phyloP scores from a whole-genome alignment of 2,113 vertebrate species.

The Tetraodon nigroviridis region DNA sequence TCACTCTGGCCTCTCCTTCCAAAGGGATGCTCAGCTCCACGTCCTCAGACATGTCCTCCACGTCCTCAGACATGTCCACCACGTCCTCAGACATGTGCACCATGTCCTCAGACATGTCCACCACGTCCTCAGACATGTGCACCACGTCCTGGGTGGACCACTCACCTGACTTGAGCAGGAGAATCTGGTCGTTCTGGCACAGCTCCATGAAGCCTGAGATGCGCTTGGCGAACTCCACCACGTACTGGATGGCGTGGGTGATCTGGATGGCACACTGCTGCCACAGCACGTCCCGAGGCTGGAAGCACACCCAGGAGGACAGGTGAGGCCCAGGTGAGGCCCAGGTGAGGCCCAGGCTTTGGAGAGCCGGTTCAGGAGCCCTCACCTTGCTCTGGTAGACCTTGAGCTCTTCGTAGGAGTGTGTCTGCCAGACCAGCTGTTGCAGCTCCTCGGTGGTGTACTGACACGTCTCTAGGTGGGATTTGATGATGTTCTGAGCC shows the following conservation, averaged over 20 bases:
- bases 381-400: conserved; percentile 98
- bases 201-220: conserved; percentile 99
- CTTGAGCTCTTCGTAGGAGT: conserved; percentile 97
- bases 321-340: too few species aligned
- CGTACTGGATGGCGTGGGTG: conserved; percentile 97
- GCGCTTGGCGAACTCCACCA: conserved; percentile 98
- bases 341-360: too few species aligned
- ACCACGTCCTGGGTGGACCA: neutral
- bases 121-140: neutral
- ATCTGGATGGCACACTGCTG: conserved; percentile 99
- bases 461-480: conserved; percentile 98
- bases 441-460: conserved; percentile 96
- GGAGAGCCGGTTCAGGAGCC: neutral
- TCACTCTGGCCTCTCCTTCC: too few species aligned
- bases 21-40: too few species aligned
- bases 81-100: too few species aligned
- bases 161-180: conserved; percentile 98
- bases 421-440: conserved; percentile 97
- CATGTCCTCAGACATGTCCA: too few species aligned
- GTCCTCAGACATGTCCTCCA: too few species aligned
- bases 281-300: conserved; percentile 96
- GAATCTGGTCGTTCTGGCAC: conserved; percentile 99
- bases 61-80: too few species aligned
- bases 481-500: conserved; percentile 99
- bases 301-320: conserved; percentile 24